A percentile compares a stretch with the other conserved stretches of the same genome.
These are phyloP conservation scores for Cryptomyrus ogoouensis DNA, from an alignment of 2,113 vertebrate species.

Conservation along the genomic window DNA sequence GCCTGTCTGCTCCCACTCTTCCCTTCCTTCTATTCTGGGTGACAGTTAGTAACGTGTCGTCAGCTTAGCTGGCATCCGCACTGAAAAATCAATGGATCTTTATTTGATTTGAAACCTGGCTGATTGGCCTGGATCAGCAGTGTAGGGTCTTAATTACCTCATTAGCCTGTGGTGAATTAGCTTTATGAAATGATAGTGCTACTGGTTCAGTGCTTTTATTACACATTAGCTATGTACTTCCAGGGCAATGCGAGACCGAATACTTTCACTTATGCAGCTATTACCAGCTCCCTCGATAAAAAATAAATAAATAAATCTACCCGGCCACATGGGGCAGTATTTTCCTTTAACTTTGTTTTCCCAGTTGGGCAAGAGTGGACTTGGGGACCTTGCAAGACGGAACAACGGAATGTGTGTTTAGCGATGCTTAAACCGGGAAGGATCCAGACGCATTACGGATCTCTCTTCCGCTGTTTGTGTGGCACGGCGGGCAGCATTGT, in stretches of 20 bases:
- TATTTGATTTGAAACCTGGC: conserved; percentile 35
- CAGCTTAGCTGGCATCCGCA: conserved; percentile 42
- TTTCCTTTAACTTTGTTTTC: conserved; percentile 33
- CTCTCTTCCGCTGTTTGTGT: not conserved
- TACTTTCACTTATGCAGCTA: not conserved
- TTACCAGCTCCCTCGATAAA: not conserved
- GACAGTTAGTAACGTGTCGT: conserved; percentile 36
- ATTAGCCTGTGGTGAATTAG: conserved; percentile 34
- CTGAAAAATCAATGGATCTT: conserved; percentile 36
- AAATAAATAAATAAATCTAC: not conserved
- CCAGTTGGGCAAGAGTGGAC: not conserved
- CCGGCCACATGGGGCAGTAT: conserved; percentile 30
- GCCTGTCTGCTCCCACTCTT: conserved; percentile 25
- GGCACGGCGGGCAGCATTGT: not conserved
- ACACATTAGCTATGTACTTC: not conserved
- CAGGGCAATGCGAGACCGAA: not conserved
- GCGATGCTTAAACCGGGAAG: not conserved
- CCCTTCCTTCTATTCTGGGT: conserved; percentile 35
- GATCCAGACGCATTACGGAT: not conserved
- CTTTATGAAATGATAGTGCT: conserved; percentile 31
- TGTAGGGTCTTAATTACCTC: conserved; percentile 35
- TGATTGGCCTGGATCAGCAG: conserved; percentile 33
- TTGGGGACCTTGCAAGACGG: not conserved
- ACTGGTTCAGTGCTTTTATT: not conserved
- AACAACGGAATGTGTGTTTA: not conserved